Base-by-base conservation (phyloP, 2,888 invertebrate species). In the Crocallis elinguaria region DNA sequence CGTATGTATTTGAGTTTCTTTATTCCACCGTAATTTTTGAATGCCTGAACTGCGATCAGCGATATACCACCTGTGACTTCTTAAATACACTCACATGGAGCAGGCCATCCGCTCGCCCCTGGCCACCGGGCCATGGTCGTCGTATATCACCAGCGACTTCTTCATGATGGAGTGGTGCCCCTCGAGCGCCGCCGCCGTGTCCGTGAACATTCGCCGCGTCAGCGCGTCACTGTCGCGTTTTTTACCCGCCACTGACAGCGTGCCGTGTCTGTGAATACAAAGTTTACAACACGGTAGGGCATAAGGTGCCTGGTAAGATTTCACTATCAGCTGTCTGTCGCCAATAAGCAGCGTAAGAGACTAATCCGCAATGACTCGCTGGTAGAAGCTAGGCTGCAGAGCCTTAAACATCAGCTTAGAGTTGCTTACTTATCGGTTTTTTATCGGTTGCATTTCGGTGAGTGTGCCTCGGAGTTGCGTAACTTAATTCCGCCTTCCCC, bases 31-130 rank as follows among this genome's bases (percentile, higher is more conserved):
- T n/a, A n/a, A n/a, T n/a, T n/a, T n/a, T n/a, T n/a, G n/a, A 19
- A 19, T 19, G 19, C 3, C 19, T 19, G 19, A 6, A 0, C 3
- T n/a, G 13, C 11, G 0, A 23, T 17, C 37, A 2, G 14, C 27
- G 13, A 30, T 11, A 29, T 11, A 6, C 19, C 3, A n/a, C 9
- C 27, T 9, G 9, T n/a, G 3, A n/a, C n/a, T n/a, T 9, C 7
- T 27, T 9, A n/a, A 3, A 11, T 14, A 3, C 3, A 86, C 92
- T 93, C 82, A 97, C 96, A 94, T 93, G 6, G 97, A 95, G 80
- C 98, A 98, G 0, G 97, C 97, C 75, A 98, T 90, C 57, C 98
- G 88, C 82, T 98, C 97, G 9, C 98, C 98, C 61, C 98, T 88
- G 0, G 97, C 97, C 57, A 95, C 94, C 0, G 98, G 98, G 0